Evolutionary conservation across 2,888 invertebrate species (phyloP).

Genomic region (Choreutis nemorana): DNA sequence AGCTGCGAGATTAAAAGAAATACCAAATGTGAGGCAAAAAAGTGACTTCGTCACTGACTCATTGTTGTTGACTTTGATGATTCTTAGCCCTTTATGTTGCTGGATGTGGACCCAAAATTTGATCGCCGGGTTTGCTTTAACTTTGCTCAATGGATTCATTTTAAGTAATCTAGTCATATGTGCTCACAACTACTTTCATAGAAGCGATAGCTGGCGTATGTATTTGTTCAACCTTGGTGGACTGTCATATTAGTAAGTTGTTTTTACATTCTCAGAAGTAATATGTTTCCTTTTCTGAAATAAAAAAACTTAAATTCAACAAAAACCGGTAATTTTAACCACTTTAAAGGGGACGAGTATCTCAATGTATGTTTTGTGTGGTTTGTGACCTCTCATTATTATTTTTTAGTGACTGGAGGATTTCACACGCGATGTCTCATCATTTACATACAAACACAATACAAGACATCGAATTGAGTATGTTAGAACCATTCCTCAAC

Average conservation of each 20-base stretch:
- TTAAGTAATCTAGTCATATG: constrained; percentile 55
- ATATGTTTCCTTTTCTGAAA: background rate
- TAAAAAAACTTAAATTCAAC: background rate
- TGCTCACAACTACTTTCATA: constrained; percentile 84
- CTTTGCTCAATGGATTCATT: constrained; percentile 24
- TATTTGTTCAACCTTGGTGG: constrained; percentile 77
- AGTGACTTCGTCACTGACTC: constrained; percentile 37
- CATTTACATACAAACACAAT: constrained; percentile 83
- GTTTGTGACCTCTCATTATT: background rate
- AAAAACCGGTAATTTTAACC: background rate
- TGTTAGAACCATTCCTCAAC: constrained; percentile 73
- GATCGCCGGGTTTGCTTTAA: constrained; percentile 25
- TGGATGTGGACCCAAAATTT: constrained; percentile 32
- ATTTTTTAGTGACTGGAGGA: constrained; percentile 73
- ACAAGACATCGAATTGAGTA: constrained; percentile 76
- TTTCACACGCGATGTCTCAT: constrained; percentile 82
- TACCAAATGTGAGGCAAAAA: constrained; percentile 40
- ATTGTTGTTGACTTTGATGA: constrained; percentile 25
- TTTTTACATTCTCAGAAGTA: too few relatives aligned
- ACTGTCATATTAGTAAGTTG: constrained; percentile 68
- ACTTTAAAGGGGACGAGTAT: background rate
- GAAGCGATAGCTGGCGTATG: constrained; percentile 82
- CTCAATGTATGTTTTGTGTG: background rate
- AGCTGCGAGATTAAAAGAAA: constrained; percentile 54
- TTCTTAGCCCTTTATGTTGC: constrained; percentile 28